Evolutionary conservation across 2,797 vertebrate species (phyloP).

Genomic region (Cygnus olor): DNA sequence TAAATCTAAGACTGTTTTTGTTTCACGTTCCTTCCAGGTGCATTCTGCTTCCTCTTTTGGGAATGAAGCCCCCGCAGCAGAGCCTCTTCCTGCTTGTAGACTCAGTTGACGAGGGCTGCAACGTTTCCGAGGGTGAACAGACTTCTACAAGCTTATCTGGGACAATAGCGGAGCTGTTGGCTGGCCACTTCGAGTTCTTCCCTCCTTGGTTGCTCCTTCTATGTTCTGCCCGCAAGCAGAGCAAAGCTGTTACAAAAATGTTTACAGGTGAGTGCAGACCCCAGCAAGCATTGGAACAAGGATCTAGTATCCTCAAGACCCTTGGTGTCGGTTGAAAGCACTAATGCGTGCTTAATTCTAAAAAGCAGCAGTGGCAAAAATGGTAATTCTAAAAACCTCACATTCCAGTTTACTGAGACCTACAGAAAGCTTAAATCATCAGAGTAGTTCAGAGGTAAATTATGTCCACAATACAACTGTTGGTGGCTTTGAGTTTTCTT

Average conservation of each 20-base stretch:
- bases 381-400: not conserved
- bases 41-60: constrained; percentile 91
- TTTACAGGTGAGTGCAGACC: constrained; percentile 88
- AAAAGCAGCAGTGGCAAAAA: not conserved
- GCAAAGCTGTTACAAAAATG: constrained; percentile 95
- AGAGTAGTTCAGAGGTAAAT: not conserved
- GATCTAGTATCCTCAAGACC: rapidly evolving
- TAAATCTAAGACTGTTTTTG: not conserved
- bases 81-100: constrained; percentile 93
- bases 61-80: constrained; percentile 89
- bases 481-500: not conserved
- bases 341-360: not conserved
- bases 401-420: not conserved
- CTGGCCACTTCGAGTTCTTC: constrained; percentile 93
- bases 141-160: constrained; percentile 84
- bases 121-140: constrained; percentile 85
- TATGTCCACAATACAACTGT: not conserved
- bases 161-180: constrained; percentile 94
- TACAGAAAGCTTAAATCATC: not conserved
- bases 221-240: constrained; percentile 94
- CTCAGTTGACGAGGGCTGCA: constrained; percentile 94
- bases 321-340: not conserved
- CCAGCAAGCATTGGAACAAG: too few relatives aligned
- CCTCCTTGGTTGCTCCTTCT: constrained; percentile 96
- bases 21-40: constrained; percentile 80